A percentile compares a stretch with the other conserved stretches of the same genome.
These are phyloP conservation scores for Trichopria drosophilae DNA, from an alignment of 2,888 invertebrate species.

Conservation along the genomic window DNA sequence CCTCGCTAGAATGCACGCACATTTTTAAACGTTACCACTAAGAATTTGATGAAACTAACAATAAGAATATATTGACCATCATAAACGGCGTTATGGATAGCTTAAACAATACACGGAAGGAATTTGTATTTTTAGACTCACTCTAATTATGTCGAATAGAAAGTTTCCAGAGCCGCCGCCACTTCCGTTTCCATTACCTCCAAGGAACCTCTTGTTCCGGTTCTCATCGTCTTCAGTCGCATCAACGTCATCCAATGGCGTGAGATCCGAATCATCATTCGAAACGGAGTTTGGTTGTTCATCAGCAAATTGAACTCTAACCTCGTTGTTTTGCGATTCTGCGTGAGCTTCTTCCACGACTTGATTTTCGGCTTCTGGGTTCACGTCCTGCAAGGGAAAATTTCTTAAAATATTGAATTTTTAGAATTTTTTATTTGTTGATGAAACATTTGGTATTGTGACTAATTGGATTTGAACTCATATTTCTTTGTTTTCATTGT, in stretches of 20 bases:
- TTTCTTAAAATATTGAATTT: background rate
- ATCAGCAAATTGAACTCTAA: constrained; percentile 65
- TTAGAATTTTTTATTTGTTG: background rate
- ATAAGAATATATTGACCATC: no score
- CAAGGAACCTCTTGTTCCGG: constrained; percentile 78
- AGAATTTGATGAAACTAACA: no score
- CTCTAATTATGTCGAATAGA: constrained; percentile 85
- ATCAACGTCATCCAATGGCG: constrained; percentile 71
- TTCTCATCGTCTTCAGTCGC: constrained; percentile 76
- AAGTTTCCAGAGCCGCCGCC: constrained; percentile 82
- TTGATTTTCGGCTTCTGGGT: constrained; percentile 56
- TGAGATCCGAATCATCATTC: constrained; percentile 70
- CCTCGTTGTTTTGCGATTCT: constrained; percentile 67
- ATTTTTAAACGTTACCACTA: no score
- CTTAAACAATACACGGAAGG: no score
- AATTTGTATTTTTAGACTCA: constrained; percentile 69
- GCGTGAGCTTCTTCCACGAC: constrained; percentile 55
- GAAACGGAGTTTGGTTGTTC: constrained; percentile 60
- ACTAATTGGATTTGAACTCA: background rate
- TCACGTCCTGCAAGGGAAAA: constrained; percentile 48
- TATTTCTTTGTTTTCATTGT: no score
- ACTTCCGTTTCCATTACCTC: constrained; percentile 58
- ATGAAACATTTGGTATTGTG: no score
- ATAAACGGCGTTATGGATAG: no score
- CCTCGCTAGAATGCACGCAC: no score